Evolutionary conservation across 92 coral and sea anemone genomes (phyloP), one percentile per base, ranked within the genome.

Genomic region (Paramuricea clavata): DNA sequence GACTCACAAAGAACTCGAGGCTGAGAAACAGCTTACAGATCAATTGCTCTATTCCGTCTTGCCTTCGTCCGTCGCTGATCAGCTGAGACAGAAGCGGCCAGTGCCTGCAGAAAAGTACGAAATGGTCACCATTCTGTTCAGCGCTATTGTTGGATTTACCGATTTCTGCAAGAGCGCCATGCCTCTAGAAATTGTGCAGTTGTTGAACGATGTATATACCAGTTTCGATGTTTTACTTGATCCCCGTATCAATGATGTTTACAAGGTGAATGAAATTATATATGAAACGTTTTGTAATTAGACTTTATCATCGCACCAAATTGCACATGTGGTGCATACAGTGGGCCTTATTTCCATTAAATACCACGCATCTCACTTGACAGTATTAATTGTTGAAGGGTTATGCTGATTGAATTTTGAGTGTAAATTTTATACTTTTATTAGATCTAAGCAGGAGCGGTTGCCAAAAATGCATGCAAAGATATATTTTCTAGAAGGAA

Each of bases 41-140:
- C 94, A 94, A 39, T 61, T 94, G 62, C 86, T 94, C 26, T 94
- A 93, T 67, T 93, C 98, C 2, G 92, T 94, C 42, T 91, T 94
- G 21, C 98, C 98, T 1, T 91, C 98, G 30, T 94, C 93, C 6
- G 98, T 94, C 23, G 95, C 98, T 32, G 91, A 94, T 65, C 94
- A 94, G 78, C 87, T 94, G 77, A 86, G 98, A 19, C 95, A 93
- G 84, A 94, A 94, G 81, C 89, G 98, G 65, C 94, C 95, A 12
- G 91, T 93, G 49, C 89, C 93, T 68, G 95, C 98, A 31, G 95
- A 94, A 78, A 94, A 93, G 65, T 94, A 91, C 81, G 98, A 94
- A 79, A 85, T 93, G 93, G 98, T 94, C 12, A 93, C 98, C 73
- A 43, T 94, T 47, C 81, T 94, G 34, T 94, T 94, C 75, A 94